Base-by-base conservation (phyloP, 2,888 invertebrate genomes). In the Leucophora obtusa region DNA sequence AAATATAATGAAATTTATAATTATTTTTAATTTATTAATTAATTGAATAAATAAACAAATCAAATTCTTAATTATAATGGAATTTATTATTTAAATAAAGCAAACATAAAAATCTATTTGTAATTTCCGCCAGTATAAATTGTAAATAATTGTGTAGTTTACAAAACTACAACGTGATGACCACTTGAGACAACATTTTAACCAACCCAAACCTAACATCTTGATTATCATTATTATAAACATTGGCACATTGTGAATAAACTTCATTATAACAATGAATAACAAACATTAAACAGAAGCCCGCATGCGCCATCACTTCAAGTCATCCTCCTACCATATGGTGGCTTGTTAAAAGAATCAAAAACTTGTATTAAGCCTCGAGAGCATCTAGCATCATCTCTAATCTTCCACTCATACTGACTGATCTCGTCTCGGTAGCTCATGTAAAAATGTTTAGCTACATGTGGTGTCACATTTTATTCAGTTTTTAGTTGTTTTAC, bases 301-400 rank as follows among this genome's bases (percentile, higher is more conserved):
- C 80, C 80, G 75, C 80, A 80, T 80, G 75, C 62, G 68, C 75
- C 56, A 28, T 50, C 71, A 79, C 69, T 71, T 79, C 56, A 75
- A 71, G 54, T 63, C 21, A 60, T 56, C 47, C 60, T 43, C 17
- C 72, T 53, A 56, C 54, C 14, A 14, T 15, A 38, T 53, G 68
- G 38, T 54, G 43, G 43, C 14, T 43, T 11, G 43, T 43, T 35
- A 5, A 10, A 24, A 38, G 21, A 0, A 35, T 35, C 8, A 18
- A 9, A 38, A 15, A 21, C 8, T 28, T 66, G 51, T 43, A 14
- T 43, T 24, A 17, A 63, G 33, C 28, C 54, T 24, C 47, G 38
- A 33, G 28, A 28, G 35, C 70, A 51, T 18, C 56, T 10, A 56
- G 38, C 38, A 43, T 59, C 50, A 53, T 24, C 2, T 24, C 17